Evolutionary conservation across 2,888 invertebrate genomes (phyloP).

Genomic region (Belgica antarctica): DNA sequence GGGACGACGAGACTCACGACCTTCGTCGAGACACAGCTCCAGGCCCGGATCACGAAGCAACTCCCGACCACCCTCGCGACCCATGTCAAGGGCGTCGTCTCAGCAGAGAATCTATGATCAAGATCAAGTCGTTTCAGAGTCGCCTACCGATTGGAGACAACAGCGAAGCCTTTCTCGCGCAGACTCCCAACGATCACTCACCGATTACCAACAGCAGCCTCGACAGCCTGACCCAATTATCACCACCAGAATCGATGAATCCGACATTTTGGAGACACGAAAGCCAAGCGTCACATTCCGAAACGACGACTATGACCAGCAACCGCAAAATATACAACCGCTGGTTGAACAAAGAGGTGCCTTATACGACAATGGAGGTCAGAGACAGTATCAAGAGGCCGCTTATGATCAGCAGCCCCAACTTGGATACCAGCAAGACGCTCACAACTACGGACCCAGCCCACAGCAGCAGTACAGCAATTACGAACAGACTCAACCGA

Average conservation of each 20-base stretch:
- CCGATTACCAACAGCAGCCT: constrained; percentile 46
- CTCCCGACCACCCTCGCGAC: constrained; percentile 18
- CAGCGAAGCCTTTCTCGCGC: constrained; percentile 33
- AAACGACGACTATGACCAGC: constrained; percentile 45
- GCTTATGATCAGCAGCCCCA: constrained; percentile 44
- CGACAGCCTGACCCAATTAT: constrained; percentile 38
- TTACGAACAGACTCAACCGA: constrained; percentile 42
- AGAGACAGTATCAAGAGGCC: constrained; percentile 47
- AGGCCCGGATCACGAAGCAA: not conserved
- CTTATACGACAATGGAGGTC: constrained; percentile 43
- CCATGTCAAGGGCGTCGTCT: constrained; percentile 28
- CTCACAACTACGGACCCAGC: constrained; percentile 48
- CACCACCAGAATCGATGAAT: constrained; percentile 27
- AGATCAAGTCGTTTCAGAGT: constrained; percentile 11
- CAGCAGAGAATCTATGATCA: constrained; percentile 36
- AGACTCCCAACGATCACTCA: constrained; percentile 32
- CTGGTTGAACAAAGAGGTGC: constrained; percentile 40
- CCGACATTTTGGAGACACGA: not conserved
- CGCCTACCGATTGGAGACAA: constrained; percentile 14
- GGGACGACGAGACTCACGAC: constrained; percentile 4
- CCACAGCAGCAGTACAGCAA: constrained; percentile 50
- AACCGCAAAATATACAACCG: constrained; percentile 43
- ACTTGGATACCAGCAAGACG: constrained; percentile 45
- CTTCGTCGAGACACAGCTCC: too few species aligned
- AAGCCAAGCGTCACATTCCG: constrained; percentile 47